Base-by-base conservation (phyloP, 2,797 vertebrate species). In the Australoheros facetus region DNA sequence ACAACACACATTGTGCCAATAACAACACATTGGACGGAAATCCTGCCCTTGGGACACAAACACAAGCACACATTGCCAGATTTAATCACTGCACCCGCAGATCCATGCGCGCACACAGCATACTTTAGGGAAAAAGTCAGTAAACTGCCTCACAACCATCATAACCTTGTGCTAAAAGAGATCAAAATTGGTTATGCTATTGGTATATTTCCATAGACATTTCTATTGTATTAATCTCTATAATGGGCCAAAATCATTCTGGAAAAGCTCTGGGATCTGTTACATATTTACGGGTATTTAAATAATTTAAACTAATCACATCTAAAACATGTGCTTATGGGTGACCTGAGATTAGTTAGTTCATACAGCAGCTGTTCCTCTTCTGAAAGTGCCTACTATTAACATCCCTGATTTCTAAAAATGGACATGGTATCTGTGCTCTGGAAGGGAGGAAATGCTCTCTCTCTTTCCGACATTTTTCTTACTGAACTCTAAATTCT, bases 401-500 rank as follows among this genome's bases (percentile, higher is more conserved):
- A 75, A 75, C 70, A 58, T 62, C 66, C 57, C 58, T 79, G 55
- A 82, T 79, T 77, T 85, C 91, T 94, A 94, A 92, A 94, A 93
- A 94, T 90, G 92, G 90, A 77, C 71, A 88, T 81, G 85, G 60
- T 77, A 80, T 94, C 88, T 88, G 80, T 81, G 82, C 30, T 78
- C 69, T 78, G 21, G 7, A 70, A 19, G 14, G 13, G 51, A 78
- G 59, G 32, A 48, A 42, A 21, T 69, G 45, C 39, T 48, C 11
- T 66, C 39, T 19, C 0, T 26, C 42, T 26, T 45, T 66, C 62
- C 12, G 23, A 17, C 37, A 42, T 56, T 5, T 55, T 12, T 64
- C 12, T 4, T 7, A 42, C 32, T 77, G 16, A 62, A 57, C 17
- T 73, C 69, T 62, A 14, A 80, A 74, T 69, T 81, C 56, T 64